Conservation (phyloP, 1,140 invertebrate species). For the Drosophila bocqueti region DNA sequence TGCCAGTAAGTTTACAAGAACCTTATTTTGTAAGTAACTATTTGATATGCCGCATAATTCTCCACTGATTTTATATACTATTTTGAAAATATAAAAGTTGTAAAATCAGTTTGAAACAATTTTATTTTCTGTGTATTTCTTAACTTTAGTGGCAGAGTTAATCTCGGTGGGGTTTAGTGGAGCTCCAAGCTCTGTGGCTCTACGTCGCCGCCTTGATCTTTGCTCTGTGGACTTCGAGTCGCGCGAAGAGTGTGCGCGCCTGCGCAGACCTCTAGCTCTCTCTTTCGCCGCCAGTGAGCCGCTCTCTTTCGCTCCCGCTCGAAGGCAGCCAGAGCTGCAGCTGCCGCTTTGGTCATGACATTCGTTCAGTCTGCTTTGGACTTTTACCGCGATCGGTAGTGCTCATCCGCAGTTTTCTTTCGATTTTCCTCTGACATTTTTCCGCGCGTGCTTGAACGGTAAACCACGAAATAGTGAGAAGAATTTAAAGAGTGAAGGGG, state of each 20-base stretch:
- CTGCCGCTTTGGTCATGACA: slow-evolving; percentile 78
- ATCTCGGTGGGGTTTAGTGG: slow-evolving; percentile 29
- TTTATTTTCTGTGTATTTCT: slow-evolving; percentile 11
- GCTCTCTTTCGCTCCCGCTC: slow-evolving; percentile 21
- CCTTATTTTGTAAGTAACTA: too few relatives aligned
- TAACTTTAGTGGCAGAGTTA: slow-evolving; percentile 26
- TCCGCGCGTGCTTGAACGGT: slow-evolving; percentile 59
- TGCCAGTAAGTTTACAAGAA: background rate
- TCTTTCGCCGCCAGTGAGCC: slow-evolving; percentile 3
- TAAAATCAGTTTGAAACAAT: background rate
- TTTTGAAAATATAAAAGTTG: background rate
- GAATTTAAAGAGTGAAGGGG: slow-evolving; percentile 17
- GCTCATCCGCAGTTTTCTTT: slow-evolving; percentile 14
- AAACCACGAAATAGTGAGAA: slow-evolving; percentile 36
- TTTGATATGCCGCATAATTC: background rate
- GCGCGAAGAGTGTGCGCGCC: slow-evolving; percentile 29
- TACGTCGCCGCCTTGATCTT: slow-evolving; percentile 28
- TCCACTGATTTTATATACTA: background rate
- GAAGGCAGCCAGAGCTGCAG: slow-evolving; percentile 12
- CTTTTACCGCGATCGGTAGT: slow-evolving; percentile 74
- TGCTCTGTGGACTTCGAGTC: slow-evolving; percentile 17
- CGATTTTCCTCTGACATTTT: background rate
- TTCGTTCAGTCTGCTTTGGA: slow-evolving; percentile 81
- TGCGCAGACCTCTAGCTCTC: slow-evolving; percentile 31
- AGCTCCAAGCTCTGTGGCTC: slow-evolving; percentile 6